Evolutionary conservation across 2,113 vertebrate genomes (phyloP).

Genomic region (Phalacrocorax pelagicus): DNA sequence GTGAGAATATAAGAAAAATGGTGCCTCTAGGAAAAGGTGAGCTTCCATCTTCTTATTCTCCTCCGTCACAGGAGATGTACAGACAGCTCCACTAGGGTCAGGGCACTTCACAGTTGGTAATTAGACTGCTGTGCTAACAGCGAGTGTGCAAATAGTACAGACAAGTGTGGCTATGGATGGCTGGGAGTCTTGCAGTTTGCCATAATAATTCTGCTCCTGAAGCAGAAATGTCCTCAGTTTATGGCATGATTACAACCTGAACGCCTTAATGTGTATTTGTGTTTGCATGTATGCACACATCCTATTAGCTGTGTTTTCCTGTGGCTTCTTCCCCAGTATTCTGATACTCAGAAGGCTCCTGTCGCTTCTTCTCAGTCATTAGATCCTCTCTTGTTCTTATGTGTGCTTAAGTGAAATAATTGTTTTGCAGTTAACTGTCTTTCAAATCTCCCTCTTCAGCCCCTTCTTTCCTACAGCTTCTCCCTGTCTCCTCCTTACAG

Average conservation of each 20-base stretch:
- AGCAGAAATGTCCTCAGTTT: background rate
- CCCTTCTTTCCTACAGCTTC: background rate
- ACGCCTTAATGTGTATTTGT: background rate
- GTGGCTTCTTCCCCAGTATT: background rate
- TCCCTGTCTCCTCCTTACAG: background rate
- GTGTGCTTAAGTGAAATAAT: background rate
- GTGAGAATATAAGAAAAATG: background rate
- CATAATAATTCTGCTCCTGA: background rate
- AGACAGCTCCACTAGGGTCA: background rate
- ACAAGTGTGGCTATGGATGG: background rate
- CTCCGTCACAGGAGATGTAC: background rate
- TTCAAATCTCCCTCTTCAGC: background rate
- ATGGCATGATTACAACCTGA: background rate
- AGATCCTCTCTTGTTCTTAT: background rate
- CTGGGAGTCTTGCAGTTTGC: background rate
- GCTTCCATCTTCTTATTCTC: background rate
- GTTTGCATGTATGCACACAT: background rate
- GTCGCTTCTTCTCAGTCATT: background rate
- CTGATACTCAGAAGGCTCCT: background rate
- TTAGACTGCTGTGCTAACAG: background rate
- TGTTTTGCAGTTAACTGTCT: background rate
- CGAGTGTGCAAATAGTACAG: background rate
- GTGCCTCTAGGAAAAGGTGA: background rate
- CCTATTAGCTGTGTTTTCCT: background rate
- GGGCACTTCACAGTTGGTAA: background rate